phyloP scores from a whole-genome alignment of 2,888 invertebrate genomes.

The Halictus ligatus region DNA sequence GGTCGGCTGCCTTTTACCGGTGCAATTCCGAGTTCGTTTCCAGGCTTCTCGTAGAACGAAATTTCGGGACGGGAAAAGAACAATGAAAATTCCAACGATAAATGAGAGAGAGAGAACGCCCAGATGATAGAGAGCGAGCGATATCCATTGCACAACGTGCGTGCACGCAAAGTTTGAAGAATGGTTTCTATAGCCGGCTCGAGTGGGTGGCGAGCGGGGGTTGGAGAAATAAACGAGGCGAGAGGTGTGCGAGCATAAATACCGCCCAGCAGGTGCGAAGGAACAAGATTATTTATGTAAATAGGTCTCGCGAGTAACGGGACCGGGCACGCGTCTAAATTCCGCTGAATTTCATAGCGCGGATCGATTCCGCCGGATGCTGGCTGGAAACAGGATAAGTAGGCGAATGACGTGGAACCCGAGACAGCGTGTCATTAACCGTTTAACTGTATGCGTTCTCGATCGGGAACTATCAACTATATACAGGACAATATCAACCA shows the following conservation, averaged over 20 bases:
- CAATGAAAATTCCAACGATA: neutral
- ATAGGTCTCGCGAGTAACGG: conserved; percentile 18
- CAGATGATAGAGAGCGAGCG: neutral
- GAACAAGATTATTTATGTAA: conserved; percentile 47
- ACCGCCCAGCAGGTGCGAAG: conserved; percentile 30
- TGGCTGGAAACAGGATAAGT: neutral
- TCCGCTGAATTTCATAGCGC: conserved; percentile 34
- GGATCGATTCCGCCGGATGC: conserved; percentile 17
- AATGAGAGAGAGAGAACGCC: neutral
- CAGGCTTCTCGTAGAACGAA: neutral
- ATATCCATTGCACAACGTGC: neutral
- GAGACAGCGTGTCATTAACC: neutral
- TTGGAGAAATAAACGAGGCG: conserved; percentile 29
- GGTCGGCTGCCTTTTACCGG: neutral
- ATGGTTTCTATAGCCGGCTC: neutral
- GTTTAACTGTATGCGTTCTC: neutral
- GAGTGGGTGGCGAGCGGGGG: neutral
- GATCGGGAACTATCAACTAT: no score
- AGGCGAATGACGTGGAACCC: neutral
- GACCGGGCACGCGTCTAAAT: conserved; percentile 27
- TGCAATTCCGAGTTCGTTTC: conserved; percentile 1
- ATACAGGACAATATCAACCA: no score
- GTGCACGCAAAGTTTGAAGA: conserved; percentile 18
- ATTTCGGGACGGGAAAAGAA: neutral
- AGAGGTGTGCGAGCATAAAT: conserved; percentile 46